Conservation (phyloP, 2,113 vertebrate genomes). For the Platysteira castanea region DNA sequence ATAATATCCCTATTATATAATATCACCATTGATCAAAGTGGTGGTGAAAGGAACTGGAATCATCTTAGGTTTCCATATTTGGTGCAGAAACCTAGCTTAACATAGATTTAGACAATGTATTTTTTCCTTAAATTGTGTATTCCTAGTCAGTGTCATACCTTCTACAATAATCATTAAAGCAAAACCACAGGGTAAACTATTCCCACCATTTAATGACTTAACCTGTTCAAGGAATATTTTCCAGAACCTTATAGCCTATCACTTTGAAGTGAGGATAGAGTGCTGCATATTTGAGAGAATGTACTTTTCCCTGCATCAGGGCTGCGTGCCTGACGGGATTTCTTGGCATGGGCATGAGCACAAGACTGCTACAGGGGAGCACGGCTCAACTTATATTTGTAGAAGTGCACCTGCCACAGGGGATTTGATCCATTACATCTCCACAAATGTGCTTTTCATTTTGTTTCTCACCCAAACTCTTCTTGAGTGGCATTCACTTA, state of each 20-base stretch:
- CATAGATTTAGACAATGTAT: not conserved
- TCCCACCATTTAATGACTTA: not conserved
- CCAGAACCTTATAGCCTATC: not conserved
- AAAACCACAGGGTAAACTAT: not conserved
- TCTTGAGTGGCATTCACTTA: not conserved
- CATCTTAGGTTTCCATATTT: not conserved
- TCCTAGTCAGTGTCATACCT: not conserved
- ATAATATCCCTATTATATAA: not conserved
- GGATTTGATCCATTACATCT: not conserved
- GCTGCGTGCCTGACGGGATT: not conserved
- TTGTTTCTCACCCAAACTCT: not conserved
- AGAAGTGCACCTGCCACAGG: not conserved
- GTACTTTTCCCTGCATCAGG: not conserved
- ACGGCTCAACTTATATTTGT: not conserved
- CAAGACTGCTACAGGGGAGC: not conserved
- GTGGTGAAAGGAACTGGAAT: not conserved
- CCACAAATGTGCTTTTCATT: not conserved
- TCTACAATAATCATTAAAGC: not conserved
- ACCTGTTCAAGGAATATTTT: slow-evolving; percentile 5
- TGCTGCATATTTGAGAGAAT: not conserved
- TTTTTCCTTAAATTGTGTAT: not conserved
- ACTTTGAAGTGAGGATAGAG: not conserved
- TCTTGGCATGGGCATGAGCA: not conserved
- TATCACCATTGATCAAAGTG: not conserved
- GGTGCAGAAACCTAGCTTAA: not conserved